Conservation (phyloP, 2,113 vertebrate species). For the Thalassarche chlororhynchos region DNA sequence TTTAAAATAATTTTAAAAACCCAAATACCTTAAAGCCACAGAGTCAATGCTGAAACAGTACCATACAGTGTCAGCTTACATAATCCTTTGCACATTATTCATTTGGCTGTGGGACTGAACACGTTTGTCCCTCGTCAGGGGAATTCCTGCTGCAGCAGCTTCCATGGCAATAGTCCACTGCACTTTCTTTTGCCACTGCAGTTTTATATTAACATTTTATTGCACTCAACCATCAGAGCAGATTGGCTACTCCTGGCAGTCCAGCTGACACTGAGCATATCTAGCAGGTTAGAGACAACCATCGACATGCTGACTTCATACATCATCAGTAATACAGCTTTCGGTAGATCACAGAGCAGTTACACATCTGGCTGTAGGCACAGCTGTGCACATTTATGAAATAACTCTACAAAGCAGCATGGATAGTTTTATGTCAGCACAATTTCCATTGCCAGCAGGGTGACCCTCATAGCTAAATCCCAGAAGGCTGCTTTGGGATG, state of each 20-base stretch:
- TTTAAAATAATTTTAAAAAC: not conserved
- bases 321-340: not conserved
- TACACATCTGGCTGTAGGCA: not conserved
- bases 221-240: not conserved
- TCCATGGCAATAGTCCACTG: not conserved
- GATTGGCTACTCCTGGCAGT: not conserved
- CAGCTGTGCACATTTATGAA: not conserved
- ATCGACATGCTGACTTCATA: not conserved
- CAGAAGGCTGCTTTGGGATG: not conserved
- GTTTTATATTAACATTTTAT: not conserved
- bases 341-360: not conserved
- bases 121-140: not conserved
- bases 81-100: not conserved
- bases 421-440: not conserved
- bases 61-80: accelerated
- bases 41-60: not conserved
- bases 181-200: not conserved
- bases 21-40: not conserved
- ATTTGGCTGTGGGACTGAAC: not conserved
- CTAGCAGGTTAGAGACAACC: not conserved
- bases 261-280: not conserved
- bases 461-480: not conserved
- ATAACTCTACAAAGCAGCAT: not conserved
- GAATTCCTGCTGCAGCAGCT: not conserved
- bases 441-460: not conserved